Evolutionary conservation across 2,113 vertebrate species (phyloP).

Genomic region (Electrona antarctica): DNA sequence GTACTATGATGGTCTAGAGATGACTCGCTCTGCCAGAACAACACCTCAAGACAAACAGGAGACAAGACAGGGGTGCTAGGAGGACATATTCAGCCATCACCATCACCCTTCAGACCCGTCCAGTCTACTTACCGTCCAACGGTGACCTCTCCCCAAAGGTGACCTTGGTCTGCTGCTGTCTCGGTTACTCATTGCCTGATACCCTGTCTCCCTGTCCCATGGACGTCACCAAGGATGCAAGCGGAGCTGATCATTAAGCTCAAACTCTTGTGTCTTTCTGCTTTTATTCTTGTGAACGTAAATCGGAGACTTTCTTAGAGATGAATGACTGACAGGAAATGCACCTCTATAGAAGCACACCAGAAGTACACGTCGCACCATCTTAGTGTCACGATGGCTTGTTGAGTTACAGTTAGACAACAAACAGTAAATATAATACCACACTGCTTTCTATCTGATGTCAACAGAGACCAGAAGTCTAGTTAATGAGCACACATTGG

Average conservation of each 20-base stretch:
- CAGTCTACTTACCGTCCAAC: neutral
- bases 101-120: neutral
- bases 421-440: no score
- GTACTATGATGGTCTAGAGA: no score
- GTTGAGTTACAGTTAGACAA: no score
- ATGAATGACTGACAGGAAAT: no score
- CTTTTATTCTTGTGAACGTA: no score
- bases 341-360: no score
- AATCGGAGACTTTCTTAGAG: no score
- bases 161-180: neutral
- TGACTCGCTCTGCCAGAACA: neutral
- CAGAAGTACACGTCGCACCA: no score
- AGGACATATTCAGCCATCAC: no score
- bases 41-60: neutral
- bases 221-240: neutral
- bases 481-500: neutral
- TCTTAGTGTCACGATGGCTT: no score
- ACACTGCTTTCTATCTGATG: no score
- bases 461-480: neutral
- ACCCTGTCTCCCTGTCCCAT: neutral
- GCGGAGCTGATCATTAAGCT: neutral
- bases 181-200: neutral
- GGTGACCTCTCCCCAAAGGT: neutral
- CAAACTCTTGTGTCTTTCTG: neutral
- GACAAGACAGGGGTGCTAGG: no score